These are phyloP conservation scores for Penaeus chinensis DNA, from an alignment of 1,140 invertebrate species.

Conservation along the genomic window DNA sequence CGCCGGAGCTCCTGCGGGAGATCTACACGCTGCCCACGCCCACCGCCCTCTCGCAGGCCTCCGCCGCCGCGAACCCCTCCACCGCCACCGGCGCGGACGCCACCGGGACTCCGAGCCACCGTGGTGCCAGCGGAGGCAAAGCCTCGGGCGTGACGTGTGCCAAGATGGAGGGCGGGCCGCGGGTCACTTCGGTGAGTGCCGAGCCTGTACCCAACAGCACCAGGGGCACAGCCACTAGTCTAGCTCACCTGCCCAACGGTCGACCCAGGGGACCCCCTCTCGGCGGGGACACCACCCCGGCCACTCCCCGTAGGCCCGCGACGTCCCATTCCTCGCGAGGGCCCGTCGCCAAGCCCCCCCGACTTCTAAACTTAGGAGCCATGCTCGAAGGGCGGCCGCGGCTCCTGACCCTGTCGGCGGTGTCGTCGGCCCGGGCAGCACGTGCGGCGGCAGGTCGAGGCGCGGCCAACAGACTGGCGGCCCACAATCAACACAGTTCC, in stretches of 20 bases:
- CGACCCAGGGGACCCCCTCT: conserved; percentile 28
- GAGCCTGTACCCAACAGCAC: conserved; percentile 18
- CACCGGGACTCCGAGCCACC: not conserved
- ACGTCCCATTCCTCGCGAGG: conserved; percentile 27
- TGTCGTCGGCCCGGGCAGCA: conserved; percentile 37
- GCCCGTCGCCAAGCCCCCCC: conserved; percentile 25
- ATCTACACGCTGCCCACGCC: conserved; percentile 49
- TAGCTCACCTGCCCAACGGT: conserved; percentile 40
- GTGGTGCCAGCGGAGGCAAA: not conserved
- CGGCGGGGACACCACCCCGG: conserved; percentile 25
- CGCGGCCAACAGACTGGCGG: conserved; percentile 48
- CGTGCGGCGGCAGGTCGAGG: conserved; percentile 35
- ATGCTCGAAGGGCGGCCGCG: conserved; percentile 47
- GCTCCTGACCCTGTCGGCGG: conserved; percentile 49
- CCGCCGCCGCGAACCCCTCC: conserved; percentile 3
- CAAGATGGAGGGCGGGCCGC: conserved; percentile 17
- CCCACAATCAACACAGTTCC: conserved; percentile 44
- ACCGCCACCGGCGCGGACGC: conserved; percentile 3
- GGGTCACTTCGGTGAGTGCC: conserved; percentile 12
- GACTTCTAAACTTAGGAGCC: conserved; percentile 42
- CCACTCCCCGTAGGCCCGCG: conserved; percentile 5
- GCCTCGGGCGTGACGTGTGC: not conserved
- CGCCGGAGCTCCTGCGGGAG: conserved; percentile 50
- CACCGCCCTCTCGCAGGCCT: not conserved
- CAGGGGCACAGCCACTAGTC: not conserved